Evolutionary conservation across 2,113 vertebrate species (phyloP).

Genomic region (Dolichotis patagonum): DNA sequence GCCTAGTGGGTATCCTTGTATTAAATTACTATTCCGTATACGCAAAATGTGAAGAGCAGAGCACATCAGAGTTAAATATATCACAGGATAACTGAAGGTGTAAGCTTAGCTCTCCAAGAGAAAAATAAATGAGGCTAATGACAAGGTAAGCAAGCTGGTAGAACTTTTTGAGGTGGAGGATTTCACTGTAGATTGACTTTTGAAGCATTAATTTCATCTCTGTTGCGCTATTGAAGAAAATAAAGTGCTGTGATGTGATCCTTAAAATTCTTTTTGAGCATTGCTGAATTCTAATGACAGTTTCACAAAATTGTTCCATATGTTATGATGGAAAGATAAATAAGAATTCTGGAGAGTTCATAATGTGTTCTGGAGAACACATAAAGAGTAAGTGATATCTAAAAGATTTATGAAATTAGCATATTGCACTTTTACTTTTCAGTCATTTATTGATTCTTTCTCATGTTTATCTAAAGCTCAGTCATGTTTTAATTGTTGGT

Average conservation of each 20-base stretch:
- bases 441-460: not conserved
- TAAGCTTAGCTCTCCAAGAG: not conserved
- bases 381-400: not conserved
- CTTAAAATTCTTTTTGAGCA: not conserved
- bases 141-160: not conserved
- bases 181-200: not conserved
- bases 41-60: not conserved
- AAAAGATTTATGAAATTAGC: not conserved
- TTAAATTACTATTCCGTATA: not conserved
- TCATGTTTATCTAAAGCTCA: slow-evolving; percentile 7
- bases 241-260: not conserved
- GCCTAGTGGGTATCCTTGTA: not conserved
- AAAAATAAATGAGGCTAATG: slow-evolving; percentile 22
- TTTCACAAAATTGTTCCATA: not conserved
- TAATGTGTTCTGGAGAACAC: no score
- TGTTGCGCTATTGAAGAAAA: not conserved
- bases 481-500: not conserved
- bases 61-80: not conserved
- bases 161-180: not conserved
- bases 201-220: not conserved
- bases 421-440: not conserved
- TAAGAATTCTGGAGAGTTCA: not conserved
- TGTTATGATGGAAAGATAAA: not conserved
- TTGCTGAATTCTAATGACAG: not conserved
- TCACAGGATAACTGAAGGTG: not conserved